Evolutionary conservation across 2,888 invertebrate species (phyloP).

Genomic region (Monopis laevigella): DNA sequence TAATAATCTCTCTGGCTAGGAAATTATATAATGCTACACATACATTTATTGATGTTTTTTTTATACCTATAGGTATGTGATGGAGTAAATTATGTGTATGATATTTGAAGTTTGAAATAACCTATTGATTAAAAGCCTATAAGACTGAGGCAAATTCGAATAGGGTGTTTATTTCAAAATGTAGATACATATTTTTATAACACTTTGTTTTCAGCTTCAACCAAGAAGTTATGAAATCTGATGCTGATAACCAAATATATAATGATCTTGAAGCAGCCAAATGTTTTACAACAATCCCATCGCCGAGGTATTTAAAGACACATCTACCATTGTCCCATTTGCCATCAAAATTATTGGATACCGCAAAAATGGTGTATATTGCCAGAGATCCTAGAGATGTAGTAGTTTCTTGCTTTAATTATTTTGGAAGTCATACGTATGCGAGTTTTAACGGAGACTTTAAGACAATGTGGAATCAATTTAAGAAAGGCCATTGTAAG

Average conservation of each 20-base stretch:
- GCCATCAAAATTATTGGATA: constrained; percentile 57
- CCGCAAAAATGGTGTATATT: constrained; percentile 71
- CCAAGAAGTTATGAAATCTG: not conserved
- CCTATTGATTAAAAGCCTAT: no score
- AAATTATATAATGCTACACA: no score
- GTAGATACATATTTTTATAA: no score
- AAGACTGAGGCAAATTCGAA: no score
- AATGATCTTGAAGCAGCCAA: not conserved
- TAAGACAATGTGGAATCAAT: constrained; percentile 67
- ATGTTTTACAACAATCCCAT: constrained; percentile 17
- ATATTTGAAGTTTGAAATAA: no score
- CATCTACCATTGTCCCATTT: constrained; percentile 74
- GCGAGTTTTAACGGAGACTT: constrained; percentile 68
- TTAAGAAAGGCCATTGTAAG: constrained; percentile 65
- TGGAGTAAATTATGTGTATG: no score
- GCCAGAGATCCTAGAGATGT: constrained; percentile 81
- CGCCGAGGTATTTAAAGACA: constrained; percentile 67
- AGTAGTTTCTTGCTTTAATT: constrained; percentile 75
- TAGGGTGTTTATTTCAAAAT: no score
- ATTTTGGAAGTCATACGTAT: constrained; percentile 67
- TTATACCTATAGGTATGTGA: no score
- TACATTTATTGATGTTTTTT: no score
- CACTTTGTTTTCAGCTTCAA: constrained; percentile 5
- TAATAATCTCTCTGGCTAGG: no score
- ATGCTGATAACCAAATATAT: not conserved